phyloP scores from a whole-genome alignment of 2,888 invertebrate species.

The Cepaea hortensis region DNA sequence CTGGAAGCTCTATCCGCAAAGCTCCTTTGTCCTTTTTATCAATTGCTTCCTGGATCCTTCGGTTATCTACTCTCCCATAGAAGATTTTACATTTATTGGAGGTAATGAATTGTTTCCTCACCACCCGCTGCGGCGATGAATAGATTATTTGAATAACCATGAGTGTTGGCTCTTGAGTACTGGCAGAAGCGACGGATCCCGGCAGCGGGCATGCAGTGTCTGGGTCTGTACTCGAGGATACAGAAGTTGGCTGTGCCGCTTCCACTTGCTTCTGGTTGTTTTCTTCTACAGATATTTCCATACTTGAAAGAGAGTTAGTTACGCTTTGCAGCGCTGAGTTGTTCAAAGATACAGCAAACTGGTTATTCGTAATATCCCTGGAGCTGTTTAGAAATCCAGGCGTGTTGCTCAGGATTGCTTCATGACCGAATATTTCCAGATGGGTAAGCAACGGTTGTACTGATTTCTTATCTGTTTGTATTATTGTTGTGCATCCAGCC shows the following conservation, averaged over 20 bases:
- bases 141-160: conserved; percentile 27
- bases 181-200: background rate
- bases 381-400: background rate
- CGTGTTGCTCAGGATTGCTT: background rate
- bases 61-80: conserved; percentile 46
- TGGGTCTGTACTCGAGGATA: no score
- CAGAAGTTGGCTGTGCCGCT: background rate
- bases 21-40: background rate
- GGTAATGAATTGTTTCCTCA: conserved; percentile 63
- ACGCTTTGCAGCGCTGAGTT: background rate
- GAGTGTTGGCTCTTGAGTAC: no score
- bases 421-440: background rate
- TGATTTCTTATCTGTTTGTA: no score
- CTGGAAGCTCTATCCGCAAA: conserved; percentile 2
- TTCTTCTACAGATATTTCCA: background rate
- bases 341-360: background rate
- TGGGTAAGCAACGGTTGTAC: no score
- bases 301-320: background rate
- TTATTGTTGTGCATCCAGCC: no score
- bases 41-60: conserved; percentile 3
- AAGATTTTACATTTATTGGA: conserved; percentile 56
- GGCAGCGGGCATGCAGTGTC: background rate
- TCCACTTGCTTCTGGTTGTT: no score
- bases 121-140: conserved; percentile 15
- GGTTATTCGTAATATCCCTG: background rate